phyloP scores from a whole-genome alignment of 2,888 invertebrate species.

The Caenorhabditis doughertyi region DNA sequence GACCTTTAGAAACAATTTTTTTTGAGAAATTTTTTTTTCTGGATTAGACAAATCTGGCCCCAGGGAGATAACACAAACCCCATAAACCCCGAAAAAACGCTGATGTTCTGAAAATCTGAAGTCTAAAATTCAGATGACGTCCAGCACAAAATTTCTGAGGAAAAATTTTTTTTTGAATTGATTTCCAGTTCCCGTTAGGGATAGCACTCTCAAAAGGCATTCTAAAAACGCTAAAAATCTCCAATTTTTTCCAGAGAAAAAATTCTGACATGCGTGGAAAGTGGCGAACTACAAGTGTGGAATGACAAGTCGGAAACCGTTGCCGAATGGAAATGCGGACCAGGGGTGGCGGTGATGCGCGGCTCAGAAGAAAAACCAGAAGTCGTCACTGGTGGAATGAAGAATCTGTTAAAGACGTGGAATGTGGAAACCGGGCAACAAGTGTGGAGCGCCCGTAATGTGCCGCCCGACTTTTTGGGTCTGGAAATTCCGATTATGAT shows the following conservation, averaged over 20 bases:
- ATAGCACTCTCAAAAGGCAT: no score
- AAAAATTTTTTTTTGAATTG: no score
- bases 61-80: no score
- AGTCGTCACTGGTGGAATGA: conserved; percentile 92
- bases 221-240: not conserved
- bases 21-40: no score
- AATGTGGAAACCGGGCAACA: conserved; percentile 84
- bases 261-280: conserved; percentile 83
- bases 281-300: conserved; percentile 83
- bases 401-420: conserved; percentile 92
- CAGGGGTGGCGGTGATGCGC: conserved; percentile 61
- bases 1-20: no score
- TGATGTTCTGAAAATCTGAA: not conserved
- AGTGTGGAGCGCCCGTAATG: conserved; percentile 87
- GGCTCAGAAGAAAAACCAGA: conserved; percentile 54
- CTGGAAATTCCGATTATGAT: conserved; percentile 92
- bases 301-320: conserved; percentile 67
- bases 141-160: no score
- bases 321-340: conserved; percentile 63
- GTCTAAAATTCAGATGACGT: no score
- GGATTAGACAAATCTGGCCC: no score
- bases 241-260: conserved; percentile 70
- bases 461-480: conserved; percentile 91
- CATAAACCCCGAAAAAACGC: not conserved
- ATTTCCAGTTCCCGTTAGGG: no score